Conservation (phyloP, 2,888 invertebrate genomes). For the Idaea aversata region DNA sequence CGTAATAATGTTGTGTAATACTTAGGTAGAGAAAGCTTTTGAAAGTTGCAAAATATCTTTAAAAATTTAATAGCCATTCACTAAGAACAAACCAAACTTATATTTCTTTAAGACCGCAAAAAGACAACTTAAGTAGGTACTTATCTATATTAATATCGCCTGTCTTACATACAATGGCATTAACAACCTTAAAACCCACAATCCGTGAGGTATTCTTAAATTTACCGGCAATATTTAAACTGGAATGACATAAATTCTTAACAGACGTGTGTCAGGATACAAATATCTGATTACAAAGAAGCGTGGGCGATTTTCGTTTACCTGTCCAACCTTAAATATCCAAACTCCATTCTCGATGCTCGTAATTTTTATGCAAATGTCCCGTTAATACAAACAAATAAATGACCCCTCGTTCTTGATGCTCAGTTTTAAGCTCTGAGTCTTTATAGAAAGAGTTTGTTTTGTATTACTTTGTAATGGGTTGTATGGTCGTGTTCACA, state of each 20-base stretch:
- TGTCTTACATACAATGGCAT: background rate
- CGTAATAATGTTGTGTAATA: too few species aligned
- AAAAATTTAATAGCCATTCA: too few species aligned
- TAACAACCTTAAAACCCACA: background rate
- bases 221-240: slow-evolving; percentile 38
- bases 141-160: background rate
- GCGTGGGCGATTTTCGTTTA: slow-evolving; percentile 43
- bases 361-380: slow-evolving; percentile 55
- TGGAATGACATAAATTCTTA: slow-evolving; percentile 42
- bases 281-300: slow-evolving; percentile 49
- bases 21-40: too few species aligned
- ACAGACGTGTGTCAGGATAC: slow-evolving; percentile 35
- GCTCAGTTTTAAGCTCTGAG: slow-evolving; percentile 13
- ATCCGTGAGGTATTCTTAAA: slow-evolving; percentile 24
- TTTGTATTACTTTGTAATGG: background rate
- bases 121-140: too few species aligned
- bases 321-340: slow-evolving; percentile 36
- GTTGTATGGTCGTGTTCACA: background rate
- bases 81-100: too few species aligned
- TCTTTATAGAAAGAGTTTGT: background rate
- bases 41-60: too few species aligned
- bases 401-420: slow-evolving; percentile 7
- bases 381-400: slow-evolving; percentile 21
- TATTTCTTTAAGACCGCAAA: too few species aligned
- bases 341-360: slow-evolving; percentile 41